Evolutionary conservation across 2,888 invertebrate genomes (phyloP).

Genomic region (Malachius bipustulatus): DNA sequence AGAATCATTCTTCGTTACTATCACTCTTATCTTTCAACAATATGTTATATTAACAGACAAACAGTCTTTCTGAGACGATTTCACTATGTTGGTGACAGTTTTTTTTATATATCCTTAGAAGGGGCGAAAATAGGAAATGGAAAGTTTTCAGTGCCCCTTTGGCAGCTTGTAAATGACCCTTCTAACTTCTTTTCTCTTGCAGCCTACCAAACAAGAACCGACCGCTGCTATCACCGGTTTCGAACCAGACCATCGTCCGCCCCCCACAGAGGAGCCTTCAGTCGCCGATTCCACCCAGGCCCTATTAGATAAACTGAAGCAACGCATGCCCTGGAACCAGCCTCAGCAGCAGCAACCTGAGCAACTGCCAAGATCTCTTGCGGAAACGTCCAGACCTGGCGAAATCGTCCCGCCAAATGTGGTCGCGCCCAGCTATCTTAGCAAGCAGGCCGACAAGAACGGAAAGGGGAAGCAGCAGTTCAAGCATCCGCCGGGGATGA

Average conservation of each 20-base stretch:
- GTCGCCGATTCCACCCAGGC: constrained; percentile 54
- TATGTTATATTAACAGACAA: no score
- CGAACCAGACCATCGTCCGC: constrained; percentile 34
- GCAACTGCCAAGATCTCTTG: constrained; percentile 3
- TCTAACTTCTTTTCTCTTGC: no score
- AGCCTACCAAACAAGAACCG: constrained; percentile 28
- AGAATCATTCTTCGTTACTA: no score
- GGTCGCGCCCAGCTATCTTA: constrained; percentile 31
- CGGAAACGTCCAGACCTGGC: background rate
- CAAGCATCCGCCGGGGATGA: constrained; percentile 19
- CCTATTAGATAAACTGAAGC: constrained; percentile 58
- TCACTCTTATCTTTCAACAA: no score
- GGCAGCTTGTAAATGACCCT: no score
- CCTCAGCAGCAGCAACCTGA: constrained; percentile 38
- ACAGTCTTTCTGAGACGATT: no score
- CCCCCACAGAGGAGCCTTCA: constrained; percentile 37
- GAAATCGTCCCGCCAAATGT: constrained; percentile 32
- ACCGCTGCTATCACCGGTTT: constrained; percentile 43
- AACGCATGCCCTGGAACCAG: constrained; percentile 72
- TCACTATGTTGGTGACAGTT: no score
- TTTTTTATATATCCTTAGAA: no score
- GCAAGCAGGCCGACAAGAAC: constrained; percentile 28
- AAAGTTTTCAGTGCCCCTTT: no score
- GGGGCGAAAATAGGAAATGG: no score
- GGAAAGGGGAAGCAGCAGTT: constrained; percentile 19